Evolutionary conservation across 1,140 invertebrate species (phyloP), one percentile per base, ranked within the genome.

Genomic region (Calliopsis andreniformis): DNA sequence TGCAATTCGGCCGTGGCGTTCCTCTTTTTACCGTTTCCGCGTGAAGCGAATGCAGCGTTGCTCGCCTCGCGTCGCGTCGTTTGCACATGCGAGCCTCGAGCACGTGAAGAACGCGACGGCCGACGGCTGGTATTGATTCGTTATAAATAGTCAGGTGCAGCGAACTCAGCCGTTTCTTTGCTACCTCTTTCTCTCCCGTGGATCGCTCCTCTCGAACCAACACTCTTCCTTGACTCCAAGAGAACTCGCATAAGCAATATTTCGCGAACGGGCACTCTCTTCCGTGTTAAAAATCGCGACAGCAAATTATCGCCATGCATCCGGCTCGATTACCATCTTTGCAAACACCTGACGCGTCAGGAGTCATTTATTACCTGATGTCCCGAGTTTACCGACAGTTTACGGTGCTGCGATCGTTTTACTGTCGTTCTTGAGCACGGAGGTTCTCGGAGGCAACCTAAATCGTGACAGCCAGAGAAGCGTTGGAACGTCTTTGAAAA

Each of bases 91-190:
- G 23, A 45, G 20, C n/a, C 14, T 35, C 20, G 61, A 51, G 63
- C 72, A 76, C 71, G 79, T 68, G 70, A 84, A 64, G 78, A 78
- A 84, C 62, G 64, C 75, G 77, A 53, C 68, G 64, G 49, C 55
- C 47, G 78, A 47, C 82, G 49, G 64, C 72, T 58, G 45, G 61
- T 85, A 85, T 85, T 70, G 83, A 85, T 85, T 82, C 68, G 83
- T 85, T 85, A 85, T 85, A 85, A 85, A 85, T 85, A 85, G 83
- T 79, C 83, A 69, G 62, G 76, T 84, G 63, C 75, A 72, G 67
- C 66, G 75, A 76, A 71, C 61, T 47, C 62, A 35, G 55, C 64
- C 70, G 55, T 58, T 64, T 69, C 69, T 23, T 73, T 51, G 16
- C 51, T 18, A 6, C 53, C 61, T 12, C 42, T 16, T n/a, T 28